Evolutionary conservation across 2,888 invertebrate species (phyloP).

Genomic region (Pyrgus malvae): DNA sequence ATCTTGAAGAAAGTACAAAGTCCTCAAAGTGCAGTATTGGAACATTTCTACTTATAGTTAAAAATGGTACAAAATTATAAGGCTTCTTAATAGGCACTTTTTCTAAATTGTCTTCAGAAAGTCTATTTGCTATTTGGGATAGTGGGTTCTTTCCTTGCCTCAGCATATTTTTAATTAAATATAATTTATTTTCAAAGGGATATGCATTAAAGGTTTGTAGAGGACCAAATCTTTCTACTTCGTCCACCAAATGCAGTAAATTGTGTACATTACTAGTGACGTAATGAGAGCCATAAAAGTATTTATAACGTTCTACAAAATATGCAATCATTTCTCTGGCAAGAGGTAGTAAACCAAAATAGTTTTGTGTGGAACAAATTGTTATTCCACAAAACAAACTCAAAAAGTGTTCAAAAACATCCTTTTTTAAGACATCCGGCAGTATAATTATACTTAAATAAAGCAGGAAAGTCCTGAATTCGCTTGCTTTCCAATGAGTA

Average conservation of each 20-base stretch:
- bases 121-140: neutral
- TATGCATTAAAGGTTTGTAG: slow-evolving; percentile 30
- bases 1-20: neutral
- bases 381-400: neutral
- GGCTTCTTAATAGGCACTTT: too few species aligned
- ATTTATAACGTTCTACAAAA: slow-evolving; percentile 22
- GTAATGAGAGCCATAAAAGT: slow-evolving; percentile 29
- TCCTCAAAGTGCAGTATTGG: neutral
- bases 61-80: neutral
- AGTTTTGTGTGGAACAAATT: neutral
- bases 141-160: slow-evolving; percentile 31
- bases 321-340: slow-evolving; percentile 16
- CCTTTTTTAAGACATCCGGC: slow-evolving; percentile 2
- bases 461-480: slow-evolving; percentile 31
- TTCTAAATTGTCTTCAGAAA: neutral
- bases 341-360: neutral
- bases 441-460: slow-evolving; percentile 30
- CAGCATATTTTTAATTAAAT: slow-evolving; percentile 26
- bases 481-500: slow-evolving; percentile 33
- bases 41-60: neutral
- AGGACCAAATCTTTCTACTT: slow-evolving; percentile 31
- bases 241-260: slow-evolving; percentile 22
- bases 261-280: slow-evolving; percentile 36
- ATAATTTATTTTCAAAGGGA: slow-evolving; percentile 32
- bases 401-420: slow-evolving; percentile 19